phyloP scores from a whole-genome alignment of 2,113 vertebrate genomes.

The Apistogramma diplotaenia region DNA sequence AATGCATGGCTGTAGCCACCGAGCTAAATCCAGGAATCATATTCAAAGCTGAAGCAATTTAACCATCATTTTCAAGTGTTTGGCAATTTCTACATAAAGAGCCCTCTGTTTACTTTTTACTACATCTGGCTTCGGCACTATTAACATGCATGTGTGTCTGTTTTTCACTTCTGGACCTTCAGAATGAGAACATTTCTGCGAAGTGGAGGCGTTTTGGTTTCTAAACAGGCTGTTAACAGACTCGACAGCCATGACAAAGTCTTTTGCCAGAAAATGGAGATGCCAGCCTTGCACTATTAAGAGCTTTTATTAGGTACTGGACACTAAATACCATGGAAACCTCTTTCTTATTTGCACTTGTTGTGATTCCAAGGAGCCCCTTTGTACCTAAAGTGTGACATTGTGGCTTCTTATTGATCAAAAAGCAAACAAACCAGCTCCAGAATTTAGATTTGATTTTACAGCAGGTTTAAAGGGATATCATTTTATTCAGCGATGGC shows the following conservation, averaged over 20 bases:
- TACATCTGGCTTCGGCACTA: slow-evolving; percentile 8
- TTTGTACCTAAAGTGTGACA: not conserved
- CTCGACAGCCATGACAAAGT: not conserved
- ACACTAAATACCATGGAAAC: slow-evolving; percentile 19
- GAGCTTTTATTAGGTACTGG: slow-evolving; percentile 7
- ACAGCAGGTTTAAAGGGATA: not conserved
- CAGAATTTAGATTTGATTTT: not conserved
- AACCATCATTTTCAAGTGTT: not conserved
- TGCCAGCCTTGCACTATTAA: slow-evolving; percentile 5
- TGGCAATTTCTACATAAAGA: slow-evolving; percentile 8
- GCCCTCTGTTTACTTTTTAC: slow-evolving; percentile 41
- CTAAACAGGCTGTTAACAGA: not conserved
- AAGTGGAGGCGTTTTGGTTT: slow-evolving; percentile 10
- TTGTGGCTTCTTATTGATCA: not conserved
- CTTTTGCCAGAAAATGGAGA: not conserved
- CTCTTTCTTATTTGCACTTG: slow-evolving; percentile 18
- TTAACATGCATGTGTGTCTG: not conserved
- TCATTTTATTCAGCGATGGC: not conserved
- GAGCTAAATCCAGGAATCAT: not conserved
- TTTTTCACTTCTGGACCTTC: not conserved
- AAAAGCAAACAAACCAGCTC: not conserved
- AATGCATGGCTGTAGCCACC: not conserved
- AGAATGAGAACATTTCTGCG: slow-evolving; percentile 27
- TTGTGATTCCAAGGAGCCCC: not conserved
- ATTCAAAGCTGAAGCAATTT: not conserved